Conservation (phyloP, 1,140 invertebrate genomes). For the Druon quercuslanigerum region DNA sequence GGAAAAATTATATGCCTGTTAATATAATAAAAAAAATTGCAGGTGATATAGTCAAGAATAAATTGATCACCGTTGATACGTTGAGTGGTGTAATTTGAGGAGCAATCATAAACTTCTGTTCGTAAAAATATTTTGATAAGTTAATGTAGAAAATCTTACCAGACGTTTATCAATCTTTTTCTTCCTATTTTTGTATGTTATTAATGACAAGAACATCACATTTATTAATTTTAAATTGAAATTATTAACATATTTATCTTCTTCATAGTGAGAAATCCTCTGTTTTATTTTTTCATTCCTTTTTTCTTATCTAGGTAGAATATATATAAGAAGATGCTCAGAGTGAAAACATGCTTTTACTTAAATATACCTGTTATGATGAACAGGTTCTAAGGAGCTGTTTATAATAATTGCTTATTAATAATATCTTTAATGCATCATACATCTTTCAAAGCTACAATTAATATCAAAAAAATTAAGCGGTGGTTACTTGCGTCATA, state of each 20-base stretch:
- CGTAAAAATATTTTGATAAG: neutral
- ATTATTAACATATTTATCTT: neutral
- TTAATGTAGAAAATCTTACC: neutral
- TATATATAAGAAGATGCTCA: neutral
- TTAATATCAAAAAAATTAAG: slow-evolving; percentile 3
- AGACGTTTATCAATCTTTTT: neutral
- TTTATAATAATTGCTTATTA: slow-evolving; percentile 26
- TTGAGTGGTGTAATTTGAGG: neutral
- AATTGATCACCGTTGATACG: neutral
- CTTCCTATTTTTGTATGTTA: too few species aligned
- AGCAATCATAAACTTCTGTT: neutral
- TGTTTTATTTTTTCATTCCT: neutral
- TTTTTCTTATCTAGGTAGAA: neutral
- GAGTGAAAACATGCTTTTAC: slow-evolving; percentile 8
- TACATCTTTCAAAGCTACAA: neutral
- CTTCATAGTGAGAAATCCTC: neutral
- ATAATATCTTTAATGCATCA: neutral
- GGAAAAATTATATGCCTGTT: neutral
- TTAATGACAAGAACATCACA: too few species aligned
- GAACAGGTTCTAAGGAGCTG: slow-evolving; percentile 4
- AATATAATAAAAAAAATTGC: neutral
- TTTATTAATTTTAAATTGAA: slow-evolving; percentile 1
- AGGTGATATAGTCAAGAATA: too few species aligned
- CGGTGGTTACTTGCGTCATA: neutral
- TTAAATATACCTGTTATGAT: slow-evolving; percentile 13